Base-by-base conservation (phyloP, 23 tunicate species). In the Trididemnum nubilum region DNA sequence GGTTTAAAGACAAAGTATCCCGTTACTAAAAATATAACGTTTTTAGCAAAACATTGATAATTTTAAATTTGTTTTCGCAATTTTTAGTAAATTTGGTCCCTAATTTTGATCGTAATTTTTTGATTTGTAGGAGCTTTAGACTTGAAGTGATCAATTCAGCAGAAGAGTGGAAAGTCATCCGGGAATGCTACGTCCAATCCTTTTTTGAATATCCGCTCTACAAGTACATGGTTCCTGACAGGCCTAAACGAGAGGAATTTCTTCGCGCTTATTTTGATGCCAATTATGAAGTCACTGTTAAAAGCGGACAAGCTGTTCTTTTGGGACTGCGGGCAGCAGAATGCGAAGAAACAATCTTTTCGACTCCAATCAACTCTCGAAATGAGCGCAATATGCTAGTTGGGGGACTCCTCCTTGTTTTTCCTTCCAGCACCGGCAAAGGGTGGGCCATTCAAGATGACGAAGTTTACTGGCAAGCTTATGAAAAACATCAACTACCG, bases 211-310 rank as follows among this genome's bases (percentile, higher is more conserved):
- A 92, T 70, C 97, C 97, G 31, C 87, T 92, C 23, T 92, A 83
- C 85, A 69, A 77, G 38, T 86, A 92, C 88, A 64, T 92, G 76
- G 85, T 92, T 5, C 97, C 97, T 34, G 85, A 92, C 52, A 39
- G 22, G 27, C 2, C 71, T 3, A 92, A 86, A 50, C 49, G 97
- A 33, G 82, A 83, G 31, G 92, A 71, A 23, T 92, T 92, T 76
- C 81, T 92, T 38, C 85, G 97, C 63, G 85, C 84, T 31, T 92
- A 85, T 44, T 76, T 92, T 40, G 97, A 92, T 29, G 97, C 97
- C 24, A 87, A 86, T 61, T 92, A 86, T 72, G 91, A 86, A 64
- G 92, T 83, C 23, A 82, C 87, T n/a, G 90, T 86, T 0, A 85
- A 77, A 36, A 78, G 82, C 54, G 91, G 97, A 22, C 34, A 86